A percentile compares a stretch with the other conserved stretches of the same genome.
phyloP scores from a whole-genome alignment of 2,113 vertebrate species.

The Notothenia coriiceps region DNA sequence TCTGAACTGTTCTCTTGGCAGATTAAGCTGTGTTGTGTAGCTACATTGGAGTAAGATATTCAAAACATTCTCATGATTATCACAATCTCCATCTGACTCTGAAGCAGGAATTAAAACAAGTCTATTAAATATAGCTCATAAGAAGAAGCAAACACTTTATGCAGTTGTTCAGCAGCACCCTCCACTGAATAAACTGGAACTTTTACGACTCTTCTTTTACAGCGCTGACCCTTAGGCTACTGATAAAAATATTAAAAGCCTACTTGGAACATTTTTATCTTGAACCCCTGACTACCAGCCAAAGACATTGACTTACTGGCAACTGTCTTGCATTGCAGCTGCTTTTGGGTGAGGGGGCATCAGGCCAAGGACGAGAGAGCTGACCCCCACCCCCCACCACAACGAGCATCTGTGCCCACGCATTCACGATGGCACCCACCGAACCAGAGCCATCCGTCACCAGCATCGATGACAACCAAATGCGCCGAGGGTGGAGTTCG shows the following conservation, averaged over 20 bases:
- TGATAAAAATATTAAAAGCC: conserved; percentile 37
- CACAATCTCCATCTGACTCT: neutral
- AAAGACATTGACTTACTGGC: conserved; percentile 30
- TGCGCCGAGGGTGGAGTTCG: conserved; percentile 39
- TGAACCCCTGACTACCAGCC: conserved; percentile 11
- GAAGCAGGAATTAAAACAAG: neutral
- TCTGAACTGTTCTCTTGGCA: neutral
- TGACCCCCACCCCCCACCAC: conserved; percentile 47
- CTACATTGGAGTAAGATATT: neutral
- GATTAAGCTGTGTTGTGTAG: neutral
- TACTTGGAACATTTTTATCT: conserved; percentile 49
- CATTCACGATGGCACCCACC: conserved; percentile 43
- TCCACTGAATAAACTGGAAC: neutral
- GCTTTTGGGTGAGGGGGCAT: conserved; percentile 51
- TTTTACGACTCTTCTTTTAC: conserved; percentile 21
- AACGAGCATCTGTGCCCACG: conserved; percentile 58
- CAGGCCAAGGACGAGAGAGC: conserved; percentile 32
- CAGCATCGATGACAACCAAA: conserved; percentile 51
- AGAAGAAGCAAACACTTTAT: neutral
- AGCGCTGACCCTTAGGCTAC: neutral
- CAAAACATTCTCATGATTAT: neutral
- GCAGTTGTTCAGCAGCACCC: neutral
- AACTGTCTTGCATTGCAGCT: conserved; percentile 66
- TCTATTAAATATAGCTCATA: neutral
- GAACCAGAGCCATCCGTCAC: conserved; percentile 52